These are phyloP conservation scores for Holocentrus rufus DNA, from an alignment of 2,797 vertebrate genomes.

Conservation along the genomic window DNA sequence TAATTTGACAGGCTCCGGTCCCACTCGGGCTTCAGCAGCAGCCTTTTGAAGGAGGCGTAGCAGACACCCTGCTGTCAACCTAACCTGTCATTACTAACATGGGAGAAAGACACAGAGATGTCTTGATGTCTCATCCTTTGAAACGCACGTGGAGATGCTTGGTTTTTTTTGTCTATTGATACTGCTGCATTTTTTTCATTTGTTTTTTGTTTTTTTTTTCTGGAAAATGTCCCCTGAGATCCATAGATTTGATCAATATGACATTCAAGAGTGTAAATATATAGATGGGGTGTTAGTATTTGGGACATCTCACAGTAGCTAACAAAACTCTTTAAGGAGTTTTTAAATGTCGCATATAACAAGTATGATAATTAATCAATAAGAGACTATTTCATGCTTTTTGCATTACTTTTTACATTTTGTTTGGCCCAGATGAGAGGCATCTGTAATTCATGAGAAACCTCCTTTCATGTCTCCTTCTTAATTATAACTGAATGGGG, in stretches of 20 bases:
- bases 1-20: constrained; percentile 73
- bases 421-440: too few relatives aligned
- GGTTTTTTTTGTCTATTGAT: background rate
- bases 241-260: background rate
- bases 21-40: constrained; percentile 47
- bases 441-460: too few relatives aligned
- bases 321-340: too few relatives aligned
- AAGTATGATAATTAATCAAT: too few relatives aligned
- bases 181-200: background rate
- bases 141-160: background rate
- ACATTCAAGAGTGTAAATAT: constrained; percentile 2
- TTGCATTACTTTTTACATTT: too few relatives aligned
- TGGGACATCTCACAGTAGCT: too few relatives aligned
- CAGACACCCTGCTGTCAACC: constrained; percentile 61
- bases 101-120: constrained; percentile 29
- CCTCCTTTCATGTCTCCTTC: too few relatives aligned
- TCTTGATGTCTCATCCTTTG: constrained; percentile 18
- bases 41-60: constrained; percentile 55
- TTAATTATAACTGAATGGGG: too few relatives aligned
- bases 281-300: background rate
- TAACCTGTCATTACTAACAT: constrained; percentile 71
- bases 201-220: too few relatives aligned
- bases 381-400: too few relatives aligned
- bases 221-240: background rate
- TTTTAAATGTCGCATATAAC: too few relatives aligned